These are phyloP conservation scores for Solea solea DNA, from an alignment of 2,113 vertebrate genomes.

Conservation along the genomic window DNA sequence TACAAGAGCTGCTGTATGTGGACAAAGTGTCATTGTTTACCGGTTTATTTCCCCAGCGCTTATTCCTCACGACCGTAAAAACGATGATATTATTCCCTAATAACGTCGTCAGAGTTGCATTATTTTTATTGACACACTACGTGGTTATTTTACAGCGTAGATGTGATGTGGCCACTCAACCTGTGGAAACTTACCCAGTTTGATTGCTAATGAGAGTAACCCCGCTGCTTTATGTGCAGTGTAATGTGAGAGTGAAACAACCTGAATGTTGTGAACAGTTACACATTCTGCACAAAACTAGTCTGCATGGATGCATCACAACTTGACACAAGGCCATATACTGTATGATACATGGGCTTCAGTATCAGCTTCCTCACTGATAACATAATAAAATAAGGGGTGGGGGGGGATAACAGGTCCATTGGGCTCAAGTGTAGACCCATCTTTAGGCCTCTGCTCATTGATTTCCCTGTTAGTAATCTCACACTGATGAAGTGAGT, in stretches of 20 bases:
- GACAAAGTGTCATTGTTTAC: conserved; percentile 46
- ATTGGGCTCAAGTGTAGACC: conserved; percentile 73
- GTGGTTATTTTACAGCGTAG: conserved; percentile 30
- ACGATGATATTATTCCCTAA: conserved; percentile 32
- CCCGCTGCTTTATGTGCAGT: conserved; percentile 49
- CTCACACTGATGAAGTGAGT: conserved; percentile 80
- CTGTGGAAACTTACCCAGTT: conserved; percentile 44
- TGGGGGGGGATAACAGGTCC: conserved; percentile 68
- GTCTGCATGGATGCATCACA: background rate
- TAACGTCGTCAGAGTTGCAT: conserved; percentile 41
- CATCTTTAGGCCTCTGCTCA: conserved; percentile 77
- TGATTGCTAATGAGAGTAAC: conserved; percentile 55
- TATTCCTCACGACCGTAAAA: conserved; percentile 44
- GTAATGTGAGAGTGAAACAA: conserved; percentile 30
- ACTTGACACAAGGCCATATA: conserved; percentile 29
- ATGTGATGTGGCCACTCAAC: conserved; percentile 35
- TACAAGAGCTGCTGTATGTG: conserved; percentile 21
- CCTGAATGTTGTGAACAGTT: conserved; percentile 27
- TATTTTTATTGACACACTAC: conserved; percentile 46
- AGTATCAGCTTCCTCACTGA: conserved; percentile 64
- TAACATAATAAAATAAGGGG: conserved; percentile 71
- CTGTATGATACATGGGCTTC: conserved; percentile 57
- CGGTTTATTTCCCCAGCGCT: conserved; percentile 43
- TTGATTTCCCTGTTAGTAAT: conserved; percentile 80
- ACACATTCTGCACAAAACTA: conserved; percentile 28